These are phyloP conservation scores for Trachops cirrhosus DNA, from an alignment of 2,797 vertebrate species.

Conservation along the genomic window DNA sequence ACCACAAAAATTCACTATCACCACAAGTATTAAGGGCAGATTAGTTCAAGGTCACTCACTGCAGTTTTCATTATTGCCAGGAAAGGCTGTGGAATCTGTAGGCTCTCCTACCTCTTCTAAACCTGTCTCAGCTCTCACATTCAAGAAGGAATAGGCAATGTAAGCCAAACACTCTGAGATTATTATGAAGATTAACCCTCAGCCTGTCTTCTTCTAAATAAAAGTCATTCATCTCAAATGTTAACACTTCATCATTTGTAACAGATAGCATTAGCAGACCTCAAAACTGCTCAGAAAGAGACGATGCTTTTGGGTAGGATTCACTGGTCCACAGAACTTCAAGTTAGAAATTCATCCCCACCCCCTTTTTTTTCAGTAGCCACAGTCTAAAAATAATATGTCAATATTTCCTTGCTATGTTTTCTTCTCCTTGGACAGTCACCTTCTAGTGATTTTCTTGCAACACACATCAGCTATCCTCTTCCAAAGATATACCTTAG, in stretches of 20 bases:
- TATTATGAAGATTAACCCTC: neutral
- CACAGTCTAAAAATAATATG: neutral
- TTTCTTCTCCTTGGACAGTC: neutral
- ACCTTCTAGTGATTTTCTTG: neutral
- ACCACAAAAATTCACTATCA: conserved; percentile 29
- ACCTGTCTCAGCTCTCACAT: neutral
- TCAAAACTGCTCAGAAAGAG: neutral
- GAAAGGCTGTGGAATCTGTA: neutral
- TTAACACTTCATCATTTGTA: neutral
- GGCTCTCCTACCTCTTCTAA: neutral
- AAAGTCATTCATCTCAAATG: neutral
- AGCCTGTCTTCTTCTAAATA: neutral
- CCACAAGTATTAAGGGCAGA: conserved; percentile 39
- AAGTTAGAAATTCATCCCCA: neutral
- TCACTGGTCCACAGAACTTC: neutral
- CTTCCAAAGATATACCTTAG: neutral
- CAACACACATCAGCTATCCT: neutral
- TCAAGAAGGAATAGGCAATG: neutral
- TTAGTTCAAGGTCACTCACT: neutral
- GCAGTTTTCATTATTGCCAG: neutral
- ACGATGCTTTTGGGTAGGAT: neutral
- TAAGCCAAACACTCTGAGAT: neutral
- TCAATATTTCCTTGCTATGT: neutral
- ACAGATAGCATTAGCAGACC: neutral
- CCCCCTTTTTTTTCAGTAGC: neutral